A percentile compares a stretch with the other conserved stretches of the same genome.
Conservation (phyloP, 1,140 invertebrate species). For the Eupeodes corollae region DNA sequence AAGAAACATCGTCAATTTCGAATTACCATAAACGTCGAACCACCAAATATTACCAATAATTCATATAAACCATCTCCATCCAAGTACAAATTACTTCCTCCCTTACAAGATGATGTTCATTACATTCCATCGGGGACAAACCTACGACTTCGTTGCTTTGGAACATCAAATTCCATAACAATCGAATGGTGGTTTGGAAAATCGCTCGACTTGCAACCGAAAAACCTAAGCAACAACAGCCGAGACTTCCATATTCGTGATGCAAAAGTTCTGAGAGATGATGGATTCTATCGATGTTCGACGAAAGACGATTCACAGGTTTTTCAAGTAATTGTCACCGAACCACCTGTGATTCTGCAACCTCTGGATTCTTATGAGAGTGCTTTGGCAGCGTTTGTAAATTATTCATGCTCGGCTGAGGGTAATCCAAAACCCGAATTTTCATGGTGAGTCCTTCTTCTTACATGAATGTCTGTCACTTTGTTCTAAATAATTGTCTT, state of each 20-base stretch:
- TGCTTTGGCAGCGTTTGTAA: slow-evolving; percentile 20
- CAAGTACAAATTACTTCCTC: slow-evolving; percentile 17
- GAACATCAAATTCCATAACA: slow-evolving; percentile 18
- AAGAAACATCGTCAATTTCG: slow-evolving; percentile 25
- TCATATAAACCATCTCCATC: neutral
- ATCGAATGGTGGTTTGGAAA: slow-evolving; percentile 27
- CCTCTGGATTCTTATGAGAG: slow-evolving; percentile 20
- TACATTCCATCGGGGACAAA: slow-evolving; percentile 21
- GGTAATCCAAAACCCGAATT: slow-evolving; percentile 28
- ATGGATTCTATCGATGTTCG: slow-evolving; percentile 26
- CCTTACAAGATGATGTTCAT: slow-evolving; percentile 25
- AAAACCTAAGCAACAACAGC: slow-evolving; percentile 25
- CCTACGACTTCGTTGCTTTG: slow-evolving; percentile 20
- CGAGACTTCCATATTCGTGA: slow-evolving; percentile 17
- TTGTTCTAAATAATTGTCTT: neutral
- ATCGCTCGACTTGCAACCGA: slow-evolving; percentile 10
- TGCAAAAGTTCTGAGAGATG: slow-evolving; percentile 13
- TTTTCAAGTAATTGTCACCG: slow-evolving; percentile 29
- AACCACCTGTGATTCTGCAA: slow-evolving; percentile 19
- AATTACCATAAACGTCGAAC: slow-evolving; percentile 13
- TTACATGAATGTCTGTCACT: neutral
- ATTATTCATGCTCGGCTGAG: slow-evolving; percentile 20
- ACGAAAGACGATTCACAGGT: slow-evolving; percentile 21
- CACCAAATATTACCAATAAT: neutral
- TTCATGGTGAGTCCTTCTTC: slow-evolving; percentile 13